Evolutionary conservation across 2,113 vertebrate genomes (phyloP), one percentile per base, ranked within the genome.

Genomic region (Triplophysa dalaica): DNA sequence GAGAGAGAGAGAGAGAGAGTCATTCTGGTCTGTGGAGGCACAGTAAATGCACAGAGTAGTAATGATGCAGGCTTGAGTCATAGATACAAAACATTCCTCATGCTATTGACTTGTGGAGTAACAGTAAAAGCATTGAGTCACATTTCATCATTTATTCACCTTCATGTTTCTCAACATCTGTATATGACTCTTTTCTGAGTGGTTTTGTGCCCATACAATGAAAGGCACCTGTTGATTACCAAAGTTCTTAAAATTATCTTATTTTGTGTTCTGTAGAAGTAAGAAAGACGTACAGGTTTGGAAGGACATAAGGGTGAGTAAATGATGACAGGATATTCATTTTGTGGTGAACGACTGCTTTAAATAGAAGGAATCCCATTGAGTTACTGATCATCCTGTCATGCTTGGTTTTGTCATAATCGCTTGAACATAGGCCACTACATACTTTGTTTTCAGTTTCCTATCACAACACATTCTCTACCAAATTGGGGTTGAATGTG

Each of bases 41-140:
- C 17, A 19, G 52, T 17, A n/a, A 17, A 17, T 19, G 3, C 17
- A 54, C 6, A 9, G 33, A n/a, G 56, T 2, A 17, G 41, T 54
- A 45, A 11, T 33, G 11, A 74, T 11, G 45, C 8, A 33, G 33
- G 41, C 58, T 26, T 12, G 58, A 77, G 66, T 77, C 73, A 78
- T 21, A 70, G 6, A 70, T n/a, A 33, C n/a, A 79, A 22, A 54
- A 64, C 24, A 62, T 50, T 24, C 24, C 48, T 12, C 24, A 45
- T 10, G 33, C 2, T 38, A 61, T 9, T 16, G 29, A 56, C 50
- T 38, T 50, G 60, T 43, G n/a, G 8, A 73, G 29, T 8, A 73
- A 58, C 26, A 21, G 54, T 41, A 61, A 38, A 74, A 45, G 8
- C 7, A 7, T 12, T 58, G 52, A 58, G 58, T 69, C 67, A 24